phyloP scores from a whole-genome alignment of 2,797 vertebrate genomes.

The Loriculus beryllinus region DNA sequence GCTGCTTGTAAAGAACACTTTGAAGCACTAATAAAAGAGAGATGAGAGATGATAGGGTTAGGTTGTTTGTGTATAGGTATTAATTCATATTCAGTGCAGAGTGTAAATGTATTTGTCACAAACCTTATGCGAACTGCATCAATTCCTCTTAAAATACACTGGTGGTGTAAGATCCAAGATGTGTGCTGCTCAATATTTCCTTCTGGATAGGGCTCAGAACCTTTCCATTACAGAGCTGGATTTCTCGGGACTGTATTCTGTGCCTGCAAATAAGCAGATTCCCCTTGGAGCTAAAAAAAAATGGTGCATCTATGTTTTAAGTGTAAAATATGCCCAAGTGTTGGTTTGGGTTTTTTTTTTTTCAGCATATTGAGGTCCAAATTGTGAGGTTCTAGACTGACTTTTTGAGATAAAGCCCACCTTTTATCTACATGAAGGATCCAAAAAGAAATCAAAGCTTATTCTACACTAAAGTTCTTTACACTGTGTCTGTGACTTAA shows the following conservation, averaged over 20 bases:
- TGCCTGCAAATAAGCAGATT: neutral
- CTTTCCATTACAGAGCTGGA: neutral
- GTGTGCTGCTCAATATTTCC: neutral
- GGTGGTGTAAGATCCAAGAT: neutral
- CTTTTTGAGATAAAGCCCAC: neutral
- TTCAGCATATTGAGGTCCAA: neutral
- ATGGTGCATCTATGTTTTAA: neutral
- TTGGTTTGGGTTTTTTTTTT: neutral
- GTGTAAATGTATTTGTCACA: neutral
- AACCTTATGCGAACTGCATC: neutral
- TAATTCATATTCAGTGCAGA: neutral
- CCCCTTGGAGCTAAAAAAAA: neutral
- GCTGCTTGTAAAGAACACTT: neutral
- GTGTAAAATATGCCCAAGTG: neutral
- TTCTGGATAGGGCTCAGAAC: neutral
- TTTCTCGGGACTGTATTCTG: neutral
- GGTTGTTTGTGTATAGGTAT: neutral
- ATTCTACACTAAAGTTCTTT: fast-evolving
- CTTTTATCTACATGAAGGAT: neutral
- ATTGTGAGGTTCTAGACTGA: neutral
- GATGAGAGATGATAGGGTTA: neutral
- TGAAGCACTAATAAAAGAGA: neutral
- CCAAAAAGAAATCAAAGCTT: neutral
- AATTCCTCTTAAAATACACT: neutral
- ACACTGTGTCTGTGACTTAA: fast-evolving